Base-by-base conservation (phyloP, 2,113 vertebrate genomes). In the Ophiodon elongatus region DNA sequence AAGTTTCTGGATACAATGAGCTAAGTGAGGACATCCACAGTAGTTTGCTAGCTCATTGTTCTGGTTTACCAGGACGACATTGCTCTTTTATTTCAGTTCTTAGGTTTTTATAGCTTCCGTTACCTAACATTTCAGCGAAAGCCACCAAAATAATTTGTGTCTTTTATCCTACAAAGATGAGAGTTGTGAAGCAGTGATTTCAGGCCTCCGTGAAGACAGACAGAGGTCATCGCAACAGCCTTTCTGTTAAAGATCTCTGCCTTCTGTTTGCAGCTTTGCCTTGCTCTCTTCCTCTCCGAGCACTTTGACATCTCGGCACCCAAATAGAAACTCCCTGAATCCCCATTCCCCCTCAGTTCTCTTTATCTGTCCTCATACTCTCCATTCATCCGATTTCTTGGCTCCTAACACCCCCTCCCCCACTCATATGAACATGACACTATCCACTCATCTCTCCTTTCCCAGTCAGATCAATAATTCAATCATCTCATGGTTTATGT, bases 401-500 rank as follows among this genome's bases (percentile, higher is more conserved):
- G 8, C 60, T 71, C 56, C 59, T 14, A 25, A 66, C 56, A 56
- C 27, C 11, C 43, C 68, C 6, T 65, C 64, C n/a, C 43, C 68
- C 73, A 76, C 62, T 75, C 50, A 25, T 80, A 66, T 56, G 83
- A 94, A 93, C 90, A 73, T 60, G 91, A 94, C 82, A 90, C 94
- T 35, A 33, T 62, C 67, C 45, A 41, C 80, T 79, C 78, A 81
- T 84, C 91, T 94, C 92, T 89, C 43, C 86, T 94, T 93, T 91
- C 93, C 82, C 75, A 70, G 87, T 59, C 31, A 35, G 83, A 92
- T 96, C 82, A 95, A 95, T 96, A 93, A 95, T 96, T 95, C 72
- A 96, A 64, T 92, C 60, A 47, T 21, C 78, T 77, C 72, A 57
- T 64, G 72, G 73, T 85, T 76, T 56, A 71, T 65, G 75, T 66